Evolutionary conservation across 2,113 vertebrate genomes (phyloP).

Genomic region (Prochilodus magdalenae): DNA sequence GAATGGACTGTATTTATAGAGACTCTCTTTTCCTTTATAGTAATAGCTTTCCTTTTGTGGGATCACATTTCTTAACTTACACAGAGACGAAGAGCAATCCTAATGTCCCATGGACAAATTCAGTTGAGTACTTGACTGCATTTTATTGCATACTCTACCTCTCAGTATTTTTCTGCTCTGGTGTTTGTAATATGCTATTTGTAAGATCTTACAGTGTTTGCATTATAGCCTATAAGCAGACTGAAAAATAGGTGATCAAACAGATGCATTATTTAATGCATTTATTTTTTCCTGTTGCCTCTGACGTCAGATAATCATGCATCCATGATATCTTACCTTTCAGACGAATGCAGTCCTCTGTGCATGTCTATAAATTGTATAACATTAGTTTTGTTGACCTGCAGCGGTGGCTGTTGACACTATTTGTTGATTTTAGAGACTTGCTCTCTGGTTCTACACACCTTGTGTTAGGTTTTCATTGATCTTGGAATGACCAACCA

Average conservation of each 20-base stretch:
- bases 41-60: background rate
- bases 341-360: background rate
- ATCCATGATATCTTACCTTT: background rate
- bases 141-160: conserved; percentile 24
- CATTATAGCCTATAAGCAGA: background rate
- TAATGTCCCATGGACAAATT: background rate
- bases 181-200: background rate
- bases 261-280: background rate
- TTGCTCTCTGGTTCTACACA: background rate
- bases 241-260: background rate
- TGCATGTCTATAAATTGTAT: background rate
- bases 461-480: background rate
- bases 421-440: background rate
- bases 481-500: background rate
- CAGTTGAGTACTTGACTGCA: conserved; percentile 9
- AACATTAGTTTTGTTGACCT: background rate
- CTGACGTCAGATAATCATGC: background rate
- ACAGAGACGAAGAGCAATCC: background rate
- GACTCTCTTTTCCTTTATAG: background rate
- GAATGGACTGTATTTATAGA: background rate
- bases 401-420: background rate
- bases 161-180: background rate
- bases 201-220: background rate
- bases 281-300: background rate
- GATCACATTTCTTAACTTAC: background rate